A percentile compares a stretch with the other conserved stretches of the same genome.
These are phyloP conservation scores for Zelleria hepariella DNA, from an alignment of 2,888 invertebrate genomes.

Conservation along the genomic window DNA sequence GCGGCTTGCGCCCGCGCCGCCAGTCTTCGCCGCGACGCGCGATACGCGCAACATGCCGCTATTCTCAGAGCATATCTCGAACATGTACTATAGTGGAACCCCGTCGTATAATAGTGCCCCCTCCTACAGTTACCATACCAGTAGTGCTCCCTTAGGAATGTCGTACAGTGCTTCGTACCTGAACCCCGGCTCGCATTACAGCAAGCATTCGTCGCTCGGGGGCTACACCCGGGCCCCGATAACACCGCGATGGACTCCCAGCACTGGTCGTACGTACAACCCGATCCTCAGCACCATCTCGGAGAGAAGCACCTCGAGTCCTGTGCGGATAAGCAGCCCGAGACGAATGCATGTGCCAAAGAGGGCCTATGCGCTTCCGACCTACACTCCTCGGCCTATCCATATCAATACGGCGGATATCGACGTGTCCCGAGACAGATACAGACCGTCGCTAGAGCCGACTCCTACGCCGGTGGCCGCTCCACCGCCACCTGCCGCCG, in stretches of 20 bases:
- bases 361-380: slow-evolving; percentile 53
- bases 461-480: not conserved
- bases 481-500: slow-evolving; percentile 16
- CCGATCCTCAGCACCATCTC: slow-evolving; percentile 83
- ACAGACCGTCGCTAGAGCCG: slow-evolving; percentile 34
- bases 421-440: slow-evolving; percentile 82
- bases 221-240: slow-evolving; percentile 69
- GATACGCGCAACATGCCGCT: slow-evolving; percentile 72
- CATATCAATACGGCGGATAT: slow-evolving; percentile 89
- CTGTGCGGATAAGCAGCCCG: slow-evolving; percentile 54
- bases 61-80: slow-evolving; percentile 77
- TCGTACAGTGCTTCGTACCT: slow-evolving; percentile 66
- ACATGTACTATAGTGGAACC: slow-evolving; percentile 67
- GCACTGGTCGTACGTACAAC: slow-evolving; percentile 71
- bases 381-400: slow-evolving; percentile 74
- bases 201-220: slow-evolving; percentile 62
- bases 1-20: slow-evolving; percentile 20
- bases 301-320: slow-evolving; percentile 45
- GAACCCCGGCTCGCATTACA: slow-evolving; percentile 60
- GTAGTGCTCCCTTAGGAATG: slow-evolving; percentile 44
- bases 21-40: slow-evolving; percentile 9
- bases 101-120: slow-evolving; percentile 66
- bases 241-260: slow-evolving; percentile 48
- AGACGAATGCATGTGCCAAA: slow-evolving; percentile 63
- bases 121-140: slow-evolving; percentile 60